These are phyloP conservation scores for Boloria euphrosyne DNA, from an alignment of 2,888 invertebrate species.

Conservation along the genomic window DNA sequence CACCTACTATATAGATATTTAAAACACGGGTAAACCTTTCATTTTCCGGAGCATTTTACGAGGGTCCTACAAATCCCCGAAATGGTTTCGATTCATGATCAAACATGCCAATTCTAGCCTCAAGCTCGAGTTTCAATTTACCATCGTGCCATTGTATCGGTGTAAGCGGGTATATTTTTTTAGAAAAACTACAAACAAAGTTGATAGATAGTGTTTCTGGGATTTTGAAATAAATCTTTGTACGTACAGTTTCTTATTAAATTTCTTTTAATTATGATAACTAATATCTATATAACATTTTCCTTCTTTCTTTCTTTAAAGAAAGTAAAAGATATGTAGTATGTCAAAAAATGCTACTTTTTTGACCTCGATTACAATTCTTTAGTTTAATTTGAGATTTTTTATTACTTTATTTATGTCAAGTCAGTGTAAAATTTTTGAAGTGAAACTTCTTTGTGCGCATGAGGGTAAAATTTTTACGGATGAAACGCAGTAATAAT, in stretches of 20 bases:
- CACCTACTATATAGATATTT: conserved; percentile 5
- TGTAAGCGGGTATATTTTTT: background rate
- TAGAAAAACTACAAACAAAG: background rate
- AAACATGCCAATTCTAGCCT: conserved; percentile 16
- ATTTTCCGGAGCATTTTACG: conserved; percentile 30
- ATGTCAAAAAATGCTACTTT: too few species aligned
- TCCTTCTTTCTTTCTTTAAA: too few species aligned
- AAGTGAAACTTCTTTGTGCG: too few species aligned
- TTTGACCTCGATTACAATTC: too few species aligned
- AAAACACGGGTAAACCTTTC: conserved; percentile 24
- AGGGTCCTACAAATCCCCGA: conserved; percentile 28
- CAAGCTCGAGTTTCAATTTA: conserved; percentile 14
- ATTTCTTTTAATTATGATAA: too few species aligned
- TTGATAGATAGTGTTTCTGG: too few species aligned
- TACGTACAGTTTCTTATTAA: too few species aligned
- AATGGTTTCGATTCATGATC: conserved; percentile 30
- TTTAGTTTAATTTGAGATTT: background rate
- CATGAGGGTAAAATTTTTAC: too few species aligned
- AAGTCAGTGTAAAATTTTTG: background rate
- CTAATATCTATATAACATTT: too few species aligned
- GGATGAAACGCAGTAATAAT: too few species aligned
- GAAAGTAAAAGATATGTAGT: too few species aligned
- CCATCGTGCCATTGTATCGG: conserved; percentile 9
- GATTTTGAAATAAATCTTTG: too few species aligned
- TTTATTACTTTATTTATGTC: background rate